Percentiles rank a stretch among this genome's conserved stretches.
These are phyloP conservation scores for Centruroides vittatus DNA, from an alignment of 1,140 invertebrate genomes.

Conservation along the genomic window DNA sequence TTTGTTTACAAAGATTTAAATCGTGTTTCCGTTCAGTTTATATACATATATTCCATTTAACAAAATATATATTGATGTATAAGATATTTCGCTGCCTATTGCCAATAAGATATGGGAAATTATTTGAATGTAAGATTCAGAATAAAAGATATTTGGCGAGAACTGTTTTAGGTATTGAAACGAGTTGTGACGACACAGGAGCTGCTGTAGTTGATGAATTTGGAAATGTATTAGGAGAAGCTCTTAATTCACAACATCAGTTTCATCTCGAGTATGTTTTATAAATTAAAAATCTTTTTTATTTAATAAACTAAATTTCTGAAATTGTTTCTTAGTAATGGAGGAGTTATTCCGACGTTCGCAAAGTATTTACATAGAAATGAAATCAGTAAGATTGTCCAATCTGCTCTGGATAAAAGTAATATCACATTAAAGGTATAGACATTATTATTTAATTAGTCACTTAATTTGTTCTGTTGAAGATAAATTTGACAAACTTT, in stretches of 20 bases:
- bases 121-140: no score
- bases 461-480: no score
- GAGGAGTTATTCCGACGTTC: conserved; percentile 77
- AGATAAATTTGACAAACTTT: no score
- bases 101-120: no score
- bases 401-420: conserved; percentile 42
- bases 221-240: conserved; percentile 61
- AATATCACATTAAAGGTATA: conserved; percentile 2
- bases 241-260: conserved; percentile 54
- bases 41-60: no score
- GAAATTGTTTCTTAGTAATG: conserved; percentile 44
- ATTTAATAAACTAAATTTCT: neutral
- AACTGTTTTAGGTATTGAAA: conserved; percentile 78
- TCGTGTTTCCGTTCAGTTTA: no score
- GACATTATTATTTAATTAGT: no score
- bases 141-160: neutral
- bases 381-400: conserved; percentile 60
- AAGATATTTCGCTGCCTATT: no score
- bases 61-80: no score
- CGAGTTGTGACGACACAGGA: conserved; percentile 94
- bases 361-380: conserved; percentile 64
- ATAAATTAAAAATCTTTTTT: no score
- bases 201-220: conserved; percentile 62
- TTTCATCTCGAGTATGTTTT: conserved; percentile 50
- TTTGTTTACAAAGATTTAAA: no score